Evolutionary conservation across 2,888 invertebrate genomes (phyloP), one percentile per base, ranked within the genome.

Genomic region (Brachynemurus nebulosus): DNA sequence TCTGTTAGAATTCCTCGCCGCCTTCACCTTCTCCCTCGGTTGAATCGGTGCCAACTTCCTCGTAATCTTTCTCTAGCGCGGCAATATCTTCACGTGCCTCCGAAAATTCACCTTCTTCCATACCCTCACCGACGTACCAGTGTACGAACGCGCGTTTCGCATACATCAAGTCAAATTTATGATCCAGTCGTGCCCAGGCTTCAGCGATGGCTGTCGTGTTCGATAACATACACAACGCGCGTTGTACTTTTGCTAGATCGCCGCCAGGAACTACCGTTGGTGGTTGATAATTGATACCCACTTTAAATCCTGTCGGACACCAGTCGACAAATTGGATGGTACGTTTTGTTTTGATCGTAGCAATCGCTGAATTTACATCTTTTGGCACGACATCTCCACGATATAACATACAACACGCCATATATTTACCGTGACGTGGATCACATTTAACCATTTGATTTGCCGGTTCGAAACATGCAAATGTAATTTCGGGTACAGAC

Each of bases 101-200:
- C 5, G 78, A 72, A 63, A 85, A 84, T 60, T 84, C 84, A 1
- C 82, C 83, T 60, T 80, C 80, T 56, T 80, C 80, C 81, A 82
- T 82, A 48, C 82, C 83, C 59, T 83, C 82, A 35, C 80, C 82
- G 36, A 78, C 80, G 63, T 80, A 88, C 88, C 83, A 80, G 57
- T 79, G 78, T 34, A 79, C 78, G 55, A 80, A 79, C 38, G 78
- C 78, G 39, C 77, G 60, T 60, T 78, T 78, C 48, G 76, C 73
- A 58, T 78, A 78, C 74, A 79, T 78, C 51, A 79, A 62, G 55
- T 79, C 78, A 55, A 79, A 76, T 59, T 79, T 80, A 59, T 75
- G 74, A 56, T 78, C 76, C 17, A 79, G 65, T 48, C 78, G 67
- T 34, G 73, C 73, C 78, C 78, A 78, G 7, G 78, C 78, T 56